Conservation (phyloP, 2,888 invertebrate genomes). For the Drosophila greeni region DNA sequence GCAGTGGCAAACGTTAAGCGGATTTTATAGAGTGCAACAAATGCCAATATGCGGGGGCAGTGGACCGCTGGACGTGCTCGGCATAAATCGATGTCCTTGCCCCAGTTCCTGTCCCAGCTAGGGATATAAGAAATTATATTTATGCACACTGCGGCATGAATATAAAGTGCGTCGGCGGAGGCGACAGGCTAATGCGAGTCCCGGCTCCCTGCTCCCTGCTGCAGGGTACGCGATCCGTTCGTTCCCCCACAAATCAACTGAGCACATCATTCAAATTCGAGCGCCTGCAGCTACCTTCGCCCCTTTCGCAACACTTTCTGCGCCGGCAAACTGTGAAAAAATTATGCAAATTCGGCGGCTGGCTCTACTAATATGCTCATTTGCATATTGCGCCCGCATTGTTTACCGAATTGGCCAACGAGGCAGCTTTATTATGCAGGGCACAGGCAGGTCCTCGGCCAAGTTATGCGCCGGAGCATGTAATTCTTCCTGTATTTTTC, state of each 20-base stretch:
- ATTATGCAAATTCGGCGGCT: conserved; percentile 64
- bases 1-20: conserved; percentile 58
- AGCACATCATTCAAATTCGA: conserved; percentile 40
- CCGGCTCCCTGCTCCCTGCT: too few species aligned
- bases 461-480: conserved; percentile 57
- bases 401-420: conserved; percentile 58
- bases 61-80: conserved; percentile 37
- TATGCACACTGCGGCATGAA: conserved; percentile 58
- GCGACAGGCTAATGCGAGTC: conserved; percentile 49
- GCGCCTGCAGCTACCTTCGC: conserved; percentile 29
- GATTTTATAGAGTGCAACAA: conserved; percentile 73
- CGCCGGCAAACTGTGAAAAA: conserved; percentile 42
- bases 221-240: conserved; percentile 17
- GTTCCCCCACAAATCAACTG: conserved; percentile 54
- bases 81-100: conserved; percentile 45
- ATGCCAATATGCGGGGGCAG: conserved; percentile 61
- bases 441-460: conserved; percentile 40
- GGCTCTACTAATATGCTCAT: conserved; percentile 62
- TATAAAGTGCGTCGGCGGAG: conserved; percentile 50
- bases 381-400: conserved; percentile 66
- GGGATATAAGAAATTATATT: conserved; percentile 57
- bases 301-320: conserved; percentile 47
- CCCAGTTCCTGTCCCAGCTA: conserved; percentile 11
- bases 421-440: conserved; percentile 63
- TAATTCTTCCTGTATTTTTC: conserved; percentile 52